Conservation (phyloP, 2,797 vertebrate genomes). For the Notolabrus celidotus region DNA sequence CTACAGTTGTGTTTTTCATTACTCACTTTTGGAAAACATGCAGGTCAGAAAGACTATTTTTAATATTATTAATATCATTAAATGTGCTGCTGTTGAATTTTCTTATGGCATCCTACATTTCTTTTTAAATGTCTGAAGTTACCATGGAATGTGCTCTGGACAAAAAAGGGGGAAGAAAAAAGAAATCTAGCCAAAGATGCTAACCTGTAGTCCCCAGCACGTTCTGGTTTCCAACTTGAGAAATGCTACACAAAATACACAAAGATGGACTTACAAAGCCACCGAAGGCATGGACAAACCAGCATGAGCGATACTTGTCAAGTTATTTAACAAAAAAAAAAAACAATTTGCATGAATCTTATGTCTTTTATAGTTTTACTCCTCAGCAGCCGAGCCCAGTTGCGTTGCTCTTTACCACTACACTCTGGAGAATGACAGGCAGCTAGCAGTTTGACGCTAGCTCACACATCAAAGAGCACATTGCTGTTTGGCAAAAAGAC, state of each 20-base stretch:
- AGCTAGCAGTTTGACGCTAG: constrained; percentile 65
- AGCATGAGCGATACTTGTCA: constrained; percentile 80
- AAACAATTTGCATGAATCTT: constrained; percentile 81
- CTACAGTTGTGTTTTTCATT: constrained; percentile 58
- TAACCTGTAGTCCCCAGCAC: constrained; percentile 69
- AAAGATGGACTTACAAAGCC: constrained; percentile 68
- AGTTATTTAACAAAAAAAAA: constrained; percentile 46
- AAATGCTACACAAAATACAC: constrained; percentile 59
- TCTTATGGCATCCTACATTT: constrained; percentile 57
- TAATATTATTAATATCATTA: constrained; percentile 13
- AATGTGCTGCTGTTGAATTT: constrained; percentile 65
- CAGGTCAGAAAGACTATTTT: constrained; percentile 36
- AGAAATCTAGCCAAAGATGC: constrained; percentile 76
- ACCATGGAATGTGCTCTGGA: constrained; percentile 69
- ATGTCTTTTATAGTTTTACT: constrained; percentile 79
- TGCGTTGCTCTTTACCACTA: constrained; percentile 70
- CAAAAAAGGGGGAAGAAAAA: constrained; percentile 30
- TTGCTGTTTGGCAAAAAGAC: constrained; percentile 63
- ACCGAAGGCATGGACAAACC: constrained; percentile 80
- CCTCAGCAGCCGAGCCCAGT: constrained; percentile 67
- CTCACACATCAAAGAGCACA: constrained; percentile 70
- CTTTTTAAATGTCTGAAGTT: constrained; percentile 51
- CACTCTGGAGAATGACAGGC: constrained; percentile 59
- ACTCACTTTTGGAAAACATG: constrained; percentile 58
- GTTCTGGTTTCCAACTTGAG: constrained; percentile 62